Percentiles rank a stretch among this genome's conserved stretches.
Evolutionary conservation across 2,113 vertebrate species (phyloP).

Genomic region (Penelope pileata): DNA sequence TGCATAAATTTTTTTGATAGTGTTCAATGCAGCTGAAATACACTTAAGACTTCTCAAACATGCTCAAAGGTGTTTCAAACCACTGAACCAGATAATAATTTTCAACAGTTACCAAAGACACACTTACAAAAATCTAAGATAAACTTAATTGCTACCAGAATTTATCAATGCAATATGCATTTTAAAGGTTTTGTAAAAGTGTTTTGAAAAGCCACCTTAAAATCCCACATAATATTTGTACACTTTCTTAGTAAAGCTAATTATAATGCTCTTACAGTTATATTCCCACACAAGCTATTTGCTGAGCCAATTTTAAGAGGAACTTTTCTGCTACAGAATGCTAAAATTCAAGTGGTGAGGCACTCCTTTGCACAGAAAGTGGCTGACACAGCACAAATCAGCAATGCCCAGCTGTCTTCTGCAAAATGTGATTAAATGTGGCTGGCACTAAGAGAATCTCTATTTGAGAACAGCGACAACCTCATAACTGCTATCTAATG

Average conservation of each 20-base stretch:
- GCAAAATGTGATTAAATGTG: slow-evolving; percentile 71
- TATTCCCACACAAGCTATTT: slow-evolving; percentile 22
- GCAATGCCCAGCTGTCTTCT: slow-evolving; percentile 63
- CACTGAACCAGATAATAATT: slow-evolving; percentile 73
- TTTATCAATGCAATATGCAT: slow-evolving; percentile 50
- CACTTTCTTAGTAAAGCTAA: slow-evolving; percentile 16
- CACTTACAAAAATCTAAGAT: slow-evolving; percentile 54
- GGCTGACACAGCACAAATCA: slow-evolving; percentile 61
- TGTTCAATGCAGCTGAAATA: slow-evolving; percentile 32
- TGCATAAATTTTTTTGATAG: background rate
- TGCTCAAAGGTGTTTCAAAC: slow-evolving; percentile 63
- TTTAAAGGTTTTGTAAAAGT: slow-evolving; percentile 65
- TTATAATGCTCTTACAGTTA: slow-evolving; percentile 3
- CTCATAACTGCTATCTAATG: slow-evolving; percentile 51
- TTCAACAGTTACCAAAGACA: slow-evolving; percentile 57
- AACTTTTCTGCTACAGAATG: slow-evolving; percentile 60
- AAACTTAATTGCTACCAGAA: slow-evolving; percentile 61
- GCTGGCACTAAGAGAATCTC: slow-evolving; percentile 37
- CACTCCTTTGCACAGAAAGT: slow-evolving; percentile 28
- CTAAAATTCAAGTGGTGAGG: slow-evolving; percentile 37
- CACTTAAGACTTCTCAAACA: slow-evolving; percentile 52
- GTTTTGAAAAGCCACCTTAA: slow-evolving; percentile 39
- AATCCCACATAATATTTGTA: background rate
- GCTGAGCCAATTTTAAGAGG: slow-evolving; percentile 41
- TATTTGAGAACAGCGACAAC: slow-evolving; percentile 43